These are phyloP conservation scores for Drosophila bocki DNA, from an alignment of 1,140 invertebrate genomes.

Conservation along the genomic window DNA sequence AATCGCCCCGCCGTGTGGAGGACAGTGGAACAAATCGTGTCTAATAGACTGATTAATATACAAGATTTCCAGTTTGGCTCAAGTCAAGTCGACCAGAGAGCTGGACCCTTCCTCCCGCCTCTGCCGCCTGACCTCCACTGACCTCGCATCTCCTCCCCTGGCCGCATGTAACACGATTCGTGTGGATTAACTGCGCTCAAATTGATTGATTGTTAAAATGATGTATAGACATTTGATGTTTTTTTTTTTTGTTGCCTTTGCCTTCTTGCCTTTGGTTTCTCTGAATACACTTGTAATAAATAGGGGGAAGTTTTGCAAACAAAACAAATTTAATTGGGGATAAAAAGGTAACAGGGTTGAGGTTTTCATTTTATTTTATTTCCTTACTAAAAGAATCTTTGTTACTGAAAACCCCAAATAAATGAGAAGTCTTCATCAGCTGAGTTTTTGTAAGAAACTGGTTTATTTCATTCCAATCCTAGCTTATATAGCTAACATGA, in stretches of 20 bases:
- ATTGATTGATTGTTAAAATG: slow-evolving; percentile 82
- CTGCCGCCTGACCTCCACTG: background rate
- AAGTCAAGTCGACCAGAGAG: slow-evolving; percentile 56
- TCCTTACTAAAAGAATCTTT: too few species aligned
- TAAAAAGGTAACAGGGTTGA: too few species aligned
- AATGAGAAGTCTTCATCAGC: too few species aligned
- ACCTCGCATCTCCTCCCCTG: slow-evolving; percentile 18
- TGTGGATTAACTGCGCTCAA: slow-evolving; percentile 79
- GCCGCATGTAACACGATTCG: slow-evolving; percentile 78
- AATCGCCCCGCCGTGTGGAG: slow-evolving; percentile 60
- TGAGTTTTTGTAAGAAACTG: too few species aligned
- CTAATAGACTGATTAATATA: slow-evolving; percentile 83
- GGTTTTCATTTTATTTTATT: too few species aligned
- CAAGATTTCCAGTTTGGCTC: slow-evolving; percentile 72
- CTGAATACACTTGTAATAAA: background rate
- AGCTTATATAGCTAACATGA: too few species aligned
- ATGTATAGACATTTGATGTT: slow-evolving; percentile 77
- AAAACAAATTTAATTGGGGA: background rate
- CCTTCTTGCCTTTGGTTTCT: slow-evolving; percentile 29
- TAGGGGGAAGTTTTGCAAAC: background rate
- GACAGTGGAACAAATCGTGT: slow-evolving; percentile 77
- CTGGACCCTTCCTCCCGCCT: slow-evolving; percentile 13
- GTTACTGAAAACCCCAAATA: too few species aligned
- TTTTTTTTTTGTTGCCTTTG: slow-evolving; percentile 53
- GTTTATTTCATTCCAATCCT: too few species aligned